Evolutionary conservation across 2,888 invertebrate genomes (phyloP).

Genomic region (Caenorhabditis sp.): DNA sequence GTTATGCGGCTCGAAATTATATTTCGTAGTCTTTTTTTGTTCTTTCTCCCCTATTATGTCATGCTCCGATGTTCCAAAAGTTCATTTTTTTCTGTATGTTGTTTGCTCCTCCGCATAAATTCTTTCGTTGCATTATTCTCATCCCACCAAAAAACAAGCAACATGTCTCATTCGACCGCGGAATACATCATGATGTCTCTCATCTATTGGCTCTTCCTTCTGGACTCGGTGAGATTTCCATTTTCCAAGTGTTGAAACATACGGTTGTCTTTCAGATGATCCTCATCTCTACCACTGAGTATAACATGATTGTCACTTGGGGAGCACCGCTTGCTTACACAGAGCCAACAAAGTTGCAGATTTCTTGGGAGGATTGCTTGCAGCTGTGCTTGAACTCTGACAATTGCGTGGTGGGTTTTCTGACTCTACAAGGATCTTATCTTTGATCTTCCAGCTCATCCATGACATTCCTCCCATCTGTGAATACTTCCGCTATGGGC

Average conservation of each 20-base stretch:
- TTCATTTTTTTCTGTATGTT: too few relatives aligned
- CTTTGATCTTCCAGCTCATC: not conserved
- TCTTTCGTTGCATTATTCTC: too few relatives aligned
- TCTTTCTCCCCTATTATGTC: too few relatives aligned
- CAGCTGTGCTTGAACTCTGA: slow-evolving; percentile 1
- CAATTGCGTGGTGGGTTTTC: not conserved
- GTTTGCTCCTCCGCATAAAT: too few relatives aligned
- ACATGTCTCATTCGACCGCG: too few relatives aligned
- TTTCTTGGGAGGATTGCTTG: not conserved
- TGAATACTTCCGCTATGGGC: not conserved
- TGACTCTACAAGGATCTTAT: too few relatives aligned
- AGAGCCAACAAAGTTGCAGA: not conserved
- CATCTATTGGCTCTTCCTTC: too few relatives aligned
- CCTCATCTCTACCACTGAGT: not conserved
- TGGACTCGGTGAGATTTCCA: too few relatives aligned
- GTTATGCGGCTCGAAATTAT: not conserved
- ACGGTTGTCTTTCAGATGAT: not conserved
- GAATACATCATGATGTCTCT: too few relatives aligned
- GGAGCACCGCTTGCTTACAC: not conserved
- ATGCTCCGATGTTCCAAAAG: too few relatives aligned
- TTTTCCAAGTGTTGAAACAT: too few relatives aligned
- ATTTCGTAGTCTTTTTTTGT: not conserved
- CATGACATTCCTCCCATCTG: not conserved
- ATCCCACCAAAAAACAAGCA: too few relatives aligned
- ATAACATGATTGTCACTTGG: slow-evolving; percentile 4